Percentiles rank a stretch among this genome's conserved stretches.
Conservation (phyloP, 2,888 invertebrate genomes). For the Dasypolia templi region DNA sequence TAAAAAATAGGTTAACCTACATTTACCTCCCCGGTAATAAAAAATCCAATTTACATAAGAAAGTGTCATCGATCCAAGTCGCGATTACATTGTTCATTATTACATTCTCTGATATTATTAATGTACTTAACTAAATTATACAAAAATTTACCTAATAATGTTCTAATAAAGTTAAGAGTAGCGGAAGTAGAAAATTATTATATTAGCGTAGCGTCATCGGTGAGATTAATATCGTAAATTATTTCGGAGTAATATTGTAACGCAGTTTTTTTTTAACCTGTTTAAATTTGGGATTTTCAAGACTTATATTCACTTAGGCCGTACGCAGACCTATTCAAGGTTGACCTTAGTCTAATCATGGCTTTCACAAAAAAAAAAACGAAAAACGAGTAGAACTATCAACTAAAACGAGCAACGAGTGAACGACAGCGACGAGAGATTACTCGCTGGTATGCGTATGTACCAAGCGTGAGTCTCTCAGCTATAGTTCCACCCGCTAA, state of each 20-base stretch:
- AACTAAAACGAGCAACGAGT: no score
- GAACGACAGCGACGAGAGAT: no score
- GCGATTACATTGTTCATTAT: constrained; percentile 24
- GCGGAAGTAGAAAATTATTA: constrained; percentile 15
- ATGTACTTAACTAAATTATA: constrained; percentile 32
- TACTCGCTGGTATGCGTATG: no score
- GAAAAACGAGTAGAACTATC: no score
- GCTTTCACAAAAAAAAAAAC: background rate
- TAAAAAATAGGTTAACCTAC: no score
- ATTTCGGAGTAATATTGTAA: background rate
- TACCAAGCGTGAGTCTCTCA: no score
- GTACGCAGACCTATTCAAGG: background rate
- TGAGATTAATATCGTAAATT: background rate
- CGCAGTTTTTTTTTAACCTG: background rate
- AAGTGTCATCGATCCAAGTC: constrained; percentile 35
- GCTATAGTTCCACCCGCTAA: no score
- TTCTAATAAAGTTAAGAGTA: constrained; percentile 35
- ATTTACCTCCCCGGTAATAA: no score
- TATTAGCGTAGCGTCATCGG: background rate
- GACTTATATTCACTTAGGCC: no score
- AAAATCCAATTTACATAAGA: constrained; percentile 42
- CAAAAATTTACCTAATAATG: constrained; percentile 17
- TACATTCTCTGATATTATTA: constrained; percentile 25
- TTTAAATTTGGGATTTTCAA: background rate
- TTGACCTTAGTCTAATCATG: background rate